These are phyloP conservation scores for Cephus sareptanus DNA, from an alignment of 2,888 invertebrate species.

Conservation along the genomic window DNA sequence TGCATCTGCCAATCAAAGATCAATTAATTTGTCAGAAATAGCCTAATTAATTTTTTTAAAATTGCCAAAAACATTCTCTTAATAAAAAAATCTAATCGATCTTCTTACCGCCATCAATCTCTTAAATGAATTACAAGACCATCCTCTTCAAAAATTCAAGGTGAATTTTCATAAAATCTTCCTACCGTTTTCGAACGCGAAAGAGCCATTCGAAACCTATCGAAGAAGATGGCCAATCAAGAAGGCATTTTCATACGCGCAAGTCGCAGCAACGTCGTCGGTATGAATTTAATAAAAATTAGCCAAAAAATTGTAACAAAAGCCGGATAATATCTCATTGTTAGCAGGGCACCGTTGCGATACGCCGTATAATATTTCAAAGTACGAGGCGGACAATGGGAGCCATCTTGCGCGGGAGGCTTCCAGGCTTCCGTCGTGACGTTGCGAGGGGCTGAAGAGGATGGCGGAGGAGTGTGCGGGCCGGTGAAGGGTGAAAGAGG, in stretches of 20 bases:
- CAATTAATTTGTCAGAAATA: not conserved
- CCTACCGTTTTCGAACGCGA: not conserved
- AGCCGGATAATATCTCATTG: conserved; percentile 44
- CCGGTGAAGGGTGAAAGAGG: not conserved
- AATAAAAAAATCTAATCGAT: not conserved
- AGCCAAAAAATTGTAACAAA: conserved; percentile 49
- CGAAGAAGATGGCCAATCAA: not conserved
- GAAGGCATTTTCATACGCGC: not conserved
- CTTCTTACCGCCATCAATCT: not conserved
- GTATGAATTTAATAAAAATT: conserved; percentile 52
- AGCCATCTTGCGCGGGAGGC: conserved; percentile 44
- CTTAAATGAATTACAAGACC: not conserved
- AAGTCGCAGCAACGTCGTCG: not conserved
- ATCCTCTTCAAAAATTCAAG: not conserved
- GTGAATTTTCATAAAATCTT: not conserved
- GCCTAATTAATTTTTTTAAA: not conserved
- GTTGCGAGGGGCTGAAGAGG: conserved; percentile 36
- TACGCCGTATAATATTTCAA: conserved; percentile 61
- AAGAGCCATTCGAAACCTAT: not conserved
- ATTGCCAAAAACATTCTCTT: not conserved
- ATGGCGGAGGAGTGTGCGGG: not conserved
- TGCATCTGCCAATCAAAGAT: not conserved
- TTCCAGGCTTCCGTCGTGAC: conserved; percentile 36
- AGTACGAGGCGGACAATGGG: conserved; percentile 53
- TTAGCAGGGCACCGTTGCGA: conserved; percentile 42